Evolutionary conservation across 2,797 vertebrate genomes (phyloP).

Genomic region (Catamblyrhynchus diadema): DNA sequence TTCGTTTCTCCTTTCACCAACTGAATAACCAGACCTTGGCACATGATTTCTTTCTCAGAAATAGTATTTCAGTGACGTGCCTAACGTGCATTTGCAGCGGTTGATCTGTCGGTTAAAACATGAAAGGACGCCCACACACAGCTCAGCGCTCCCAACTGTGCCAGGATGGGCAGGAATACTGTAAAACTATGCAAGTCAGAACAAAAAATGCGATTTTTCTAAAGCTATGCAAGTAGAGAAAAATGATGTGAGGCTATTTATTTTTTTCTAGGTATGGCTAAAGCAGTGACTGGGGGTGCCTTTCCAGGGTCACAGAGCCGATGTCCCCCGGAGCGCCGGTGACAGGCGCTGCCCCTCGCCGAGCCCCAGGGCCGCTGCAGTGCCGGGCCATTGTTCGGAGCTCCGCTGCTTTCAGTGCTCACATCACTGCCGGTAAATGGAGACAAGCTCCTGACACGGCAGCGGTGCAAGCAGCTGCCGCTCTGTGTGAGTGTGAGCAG

Average conservation of each 20-base stretch:
- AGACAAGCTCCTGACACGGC: neutral
- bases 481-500: neutral
- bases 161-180: neutral
- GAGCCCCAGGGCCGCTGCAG: neutral
- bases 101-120: neutral
- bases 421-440: rapidly evolving
- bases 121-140: neutral
- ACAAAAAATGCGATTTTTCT: neutral
- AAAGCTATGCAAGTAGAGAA: neutral
- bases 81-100: neutral
- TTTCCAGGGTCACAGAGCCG: neutral
- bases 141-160: neutral
- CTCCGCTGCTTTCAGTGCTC: neutral
- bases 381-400: neutral
- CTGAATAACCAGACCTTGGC: neutral
- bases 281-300: rapidly evolving
- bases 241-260: rapidly evolving
- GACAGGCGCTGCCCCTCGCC: neutral
- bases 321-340: neutral
- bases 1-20: neutral
- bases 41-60: neutral
- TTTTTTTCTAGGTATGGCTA: neutral
- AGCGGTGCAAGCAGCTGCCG: neutral
- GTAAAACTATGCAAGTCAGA: neutral
- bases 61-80: neutral